phyloP scores from a whole-genome alignment of 1,140 invertebrate species.

The Drosophila aff. region DNA sequence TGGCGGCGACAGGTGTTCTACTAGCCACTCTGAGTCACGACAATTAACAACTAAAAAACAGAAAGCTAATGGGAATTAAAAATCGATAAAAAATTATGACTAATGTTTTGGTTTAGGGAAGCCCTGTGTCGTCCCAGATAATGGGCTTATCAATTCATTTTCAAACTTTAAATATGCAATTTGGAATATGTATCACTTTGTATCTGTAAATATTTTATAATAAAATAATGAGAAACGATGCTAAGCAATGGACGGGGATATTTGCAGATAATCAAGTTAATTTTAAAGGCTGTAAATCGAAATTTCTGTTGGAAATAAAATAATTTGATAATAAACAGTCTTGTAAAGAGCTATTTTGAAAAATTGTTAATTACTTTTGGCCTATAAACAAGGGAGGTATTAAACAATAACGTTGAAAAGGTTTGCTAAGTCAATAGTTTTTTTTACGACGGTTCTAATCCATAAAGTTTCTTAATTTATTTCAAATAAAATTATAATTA shows the following conservation, averaged over 20 bases:
- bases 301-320: not conserved
- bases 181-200: not conserved
- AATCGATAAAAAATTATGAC: conserved; percentile 21
- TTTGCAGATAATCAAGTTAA: not conserved
- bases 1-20: conserved; percentile 11
- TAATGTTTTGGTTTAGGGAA: conserved; percentile 6
- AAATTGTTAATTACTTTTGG: not conserved
- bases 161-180: not conserved
- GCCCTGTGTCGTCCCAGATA: not conserved
- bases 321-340: not conserved
- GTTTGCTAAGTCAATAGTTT: not conserved
- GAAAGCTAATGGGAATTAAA: conserved; percentile 10
- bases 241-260: not conserved
- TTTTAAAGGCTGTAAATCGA: not conserved
- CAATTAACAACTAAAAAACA: conserved; percentile 4
- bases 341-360: not conserved
- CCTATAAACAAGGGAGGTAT: not conserved
- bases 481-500: not conserved
- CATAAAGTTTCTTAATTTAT: not conserved
- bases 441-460: not conserved
- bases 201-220: conserved; percentile 9
- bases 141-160: not conserved
- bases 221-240: not conserved
- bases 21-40: conserved; percentile 10
- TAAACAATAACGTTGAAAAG: too few species aligned